These are phyloP conservation scores for Etheostoma nigrum DNA, from an alignment of 2,797 vertebrate genomes.

Conservation along the genomic window DNA sequence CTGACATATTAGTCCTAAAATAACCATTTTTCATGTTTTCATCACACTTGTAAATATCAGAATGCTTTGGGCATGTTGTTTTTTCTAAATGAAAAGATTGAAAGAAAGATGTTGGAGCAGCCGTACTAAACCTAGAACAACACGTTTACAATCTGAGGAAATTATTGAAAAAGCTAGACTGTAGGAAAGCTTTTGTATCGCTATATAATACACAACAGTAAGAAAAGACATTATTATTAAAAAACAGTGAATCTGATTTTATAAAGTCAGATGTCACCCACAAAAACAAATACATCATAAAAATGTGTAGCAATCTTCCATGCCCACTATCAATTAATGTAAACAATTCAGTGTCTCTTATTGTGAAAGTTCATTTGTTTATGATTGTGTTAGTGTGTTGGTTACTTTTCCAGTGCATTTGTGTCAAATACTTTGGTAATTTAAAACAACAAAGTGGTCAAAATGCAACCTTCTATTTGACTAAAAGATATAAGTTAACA, in stretches of 20 bases:
- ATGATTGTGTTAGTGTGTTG: slow-evolving; percentile 20
- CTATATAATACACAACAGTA: slow-evolving; percentile 39
- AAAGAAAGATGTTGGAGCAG: neutral
- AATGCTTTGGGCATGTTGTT: neutral
- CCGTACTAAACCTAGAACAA: neutral
- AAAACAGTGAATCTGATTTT: slow-evolving; percentile 25
- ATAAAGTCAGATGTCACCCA: slow-evolving; percentile 1
- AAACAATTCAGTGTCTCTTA: neutral
- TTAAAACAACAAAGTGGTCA: neutral
- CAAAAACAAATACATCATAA: neutral
- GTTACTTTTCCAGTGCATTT: slow-evolving; percentile 34
- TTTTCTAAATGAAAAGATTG: neutral
- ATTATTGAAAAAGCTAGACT: slow-evolving; percentile 6
- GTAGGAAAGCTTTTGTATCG: slow-evolving; percentile 18
- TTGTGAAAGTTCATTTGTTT: slow-evolving; percentile 14
- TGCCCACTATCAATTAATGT: slow-evolving; percentile 1
- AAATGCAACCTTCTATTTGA: neutral
- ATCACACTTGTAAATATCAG: neutral
- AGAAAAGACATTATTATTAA: slow-evolving; percentile 12
- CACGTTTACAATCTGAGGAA: neutral
- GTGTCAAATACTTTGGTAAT: slow-evolving; percentile 16
- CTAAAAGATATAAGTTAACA: slow-evolving; percentile 31
- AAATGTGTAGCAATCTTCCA: slow-evolving; percentile 17
- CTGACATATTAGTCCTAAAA: neutral
- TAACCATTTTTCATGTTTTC: too few relatives aligned